These are phyloP conservation scores for Oscarella lobularis DNA, from an alignment of 37 sponge, comb jelly and placozoan species.

Conservation along the genomic window DNA sequence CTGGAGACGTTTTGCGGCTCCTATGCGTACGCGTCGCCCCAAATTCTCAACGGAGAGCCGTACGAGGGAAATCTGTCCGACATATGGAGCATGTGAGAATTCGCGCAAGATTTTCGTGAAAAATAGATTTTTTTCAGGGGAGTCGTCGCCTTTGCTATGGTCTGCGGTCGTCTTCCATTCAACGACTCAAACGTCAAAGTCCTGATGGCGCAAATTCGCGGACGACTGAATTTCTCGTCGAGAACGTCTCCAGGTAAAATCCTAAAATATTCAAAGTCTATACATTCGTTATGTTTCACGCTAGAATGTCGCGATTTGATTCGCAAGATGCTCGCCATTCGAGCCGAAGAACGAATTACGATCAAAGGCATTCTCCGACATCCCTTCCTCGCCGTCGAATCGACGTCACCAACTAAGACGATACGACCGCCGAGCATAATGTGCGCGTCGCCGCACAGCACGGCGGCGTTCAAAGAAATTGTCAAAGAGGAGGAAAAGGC, in stretches of 20 bases:
- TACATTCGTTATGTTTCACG: neutral
- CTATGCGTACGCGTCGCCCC: conserved; percentile 88
- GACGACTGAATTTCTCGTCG: conserved; percentile 26
- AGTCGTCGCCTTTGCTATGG: conserved; percentile 81
- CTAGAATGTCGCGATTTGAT: neutral
- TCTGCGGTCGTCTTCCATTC: conserved; percentile 69
- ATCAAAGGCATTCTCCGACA: neutral
- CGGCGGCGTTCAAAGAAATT: neutral
- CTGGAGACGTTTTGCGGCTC: conserved; percentile 88
- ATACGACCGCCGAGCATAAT: neutral
- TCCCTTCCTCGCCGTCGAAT: neutral
- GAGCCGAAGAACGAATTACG: neutral
- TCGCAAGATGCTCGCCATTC: neutral
- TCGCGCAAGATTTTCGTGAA: no score
- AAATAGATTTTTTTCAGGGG: conserved; percentile 54
- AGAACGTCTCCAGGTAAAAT: conserved; percentile 26
- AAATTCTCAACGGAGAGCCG: conserved; percentile 75
- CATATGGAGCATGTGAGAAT: conserved; percentile 83
- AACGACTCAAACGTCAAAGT: conserved; percentile 65
- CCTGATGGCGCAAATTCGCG: conserved; percentile 47
- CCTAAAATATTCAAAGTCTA: neutral
- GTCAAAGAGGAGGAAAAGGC: neutral
- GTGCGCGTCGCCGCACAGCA: neutral
- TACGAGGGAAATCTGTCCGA: conserved; percentile 70
- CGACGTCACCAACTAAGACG: neutral